phyloP scores from a whole-genome alignment of 2,113 vertebrate species.

The Bungarus multicinctus region DNA sequence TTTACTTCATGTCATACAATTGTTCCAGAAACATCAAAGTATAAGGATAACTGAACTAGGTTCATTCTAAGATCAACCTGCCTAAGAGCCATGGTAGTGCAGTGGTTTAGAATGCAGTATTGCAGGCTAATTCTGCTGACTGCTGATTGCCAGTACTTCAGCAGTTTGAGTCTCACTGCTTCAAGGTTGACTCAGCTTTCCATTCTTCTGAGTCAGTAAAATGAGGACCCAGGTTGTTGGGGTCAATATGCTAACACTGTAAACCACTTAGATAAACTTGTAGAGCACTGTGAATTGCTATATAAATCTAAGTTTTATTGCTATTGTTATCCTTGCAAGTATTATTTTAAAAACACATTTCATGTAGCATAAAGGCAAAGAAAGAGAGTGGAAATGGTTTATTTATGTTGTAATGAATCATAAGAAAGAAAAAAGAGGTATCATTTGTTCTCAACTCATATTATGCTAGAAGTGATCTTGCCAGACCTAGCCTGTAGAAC shows the following conservation, averaged over 20 bases:
- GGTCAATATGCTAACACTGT: neutral
- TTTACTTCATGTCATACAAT: neutral
- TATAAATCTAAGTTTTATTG: neutral
- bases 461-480: neutral
- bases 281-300: neutral
- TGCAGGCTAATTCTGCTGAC: neutral
- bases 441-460: neutral
- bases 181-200: neutral
- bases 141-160: neutral
- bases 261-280: neutral
- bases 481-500: neutral
- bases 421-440: neutral
- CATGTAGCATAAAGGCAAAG: neutral
- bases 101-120: neutral
- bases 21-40: neutral
- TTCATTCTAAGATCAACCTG: neutral
- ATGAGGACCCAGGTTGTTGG: neutral
- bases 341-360: conserved; percentile 1
- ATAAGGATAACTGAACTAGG: neutral
- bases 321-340: neutral
- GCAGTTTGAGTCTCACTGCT: neutral
- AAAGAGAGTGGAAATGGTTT: neutral
- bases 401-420: neutral
- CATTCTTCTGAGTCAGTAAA: neutral
- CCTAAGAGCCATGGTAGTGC: neutral